phyloP scores from a whole-genome alignment of 2,113 vertebrate genomes.

The Colossoma macropomum region DNA sequence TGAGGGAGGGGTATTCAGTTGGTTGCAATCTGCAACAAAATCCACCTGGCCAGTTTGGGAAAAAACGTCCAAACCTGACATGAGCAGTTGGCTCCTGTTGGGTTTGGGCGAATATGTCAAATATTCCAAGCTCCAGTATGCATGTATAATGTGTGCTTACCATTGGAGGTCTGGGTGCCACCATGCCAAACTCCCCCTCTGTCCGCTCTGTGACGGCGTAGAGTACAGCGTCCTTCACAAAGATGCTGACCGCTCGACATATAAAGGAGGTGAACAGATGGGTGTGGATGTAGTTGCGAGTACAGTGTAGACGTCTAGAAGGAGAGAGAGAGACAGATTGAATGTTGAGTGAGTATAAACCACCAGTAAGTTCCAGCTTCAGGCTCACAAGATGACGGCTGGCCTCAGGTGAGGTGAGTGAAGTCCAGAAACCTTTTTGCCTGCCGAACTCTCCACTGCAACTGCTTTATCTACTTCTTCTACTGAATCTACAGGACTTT shows the following conservation, averaged over 20 bases:
- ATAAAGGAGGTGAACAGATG: constrained; percentile 92
- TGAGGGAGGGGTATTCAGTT: no score
- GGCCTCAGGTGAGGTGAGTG: background rate
- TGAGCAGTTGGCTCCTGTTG: no score
- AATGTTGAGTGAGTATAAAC: background rate
- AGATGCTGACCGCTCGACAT: constrained; percentile 88
- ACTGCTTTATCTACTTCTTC: no score
- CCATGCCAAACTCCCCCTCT: constrained; percentile 50
- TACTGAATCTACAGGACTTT: background rate
- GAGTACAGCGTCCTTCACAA: constrained; percentile 87
- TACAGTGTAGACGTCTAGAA: constrained; percentile 87
- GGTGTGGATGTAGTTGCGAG: constrained; percentile 90
- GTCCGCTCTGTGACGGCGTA: constrained; percentile 71
- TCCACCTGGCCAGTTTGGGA: no score
- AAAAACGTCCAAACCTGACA: no score
- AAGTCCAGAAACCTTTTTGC: background rate
- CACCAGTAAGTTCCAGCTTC: background rate
- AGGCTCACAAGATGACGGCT: background rate
- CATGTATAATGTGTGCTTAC: constrained; percentile 64
- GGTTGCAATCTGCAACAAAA: no score
- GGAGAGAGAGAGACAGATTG: background rate
- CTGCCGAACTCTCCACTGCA: no score
- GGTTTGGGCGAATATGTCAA: no score
- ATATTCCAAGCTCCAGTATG: no score
- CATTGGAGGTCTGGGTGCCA: constrained; percentile 74